Evolutionary conservation across 2,888 invertebrate genomes (phyloP).

Genomic region (Drosophila differens): DNA sequence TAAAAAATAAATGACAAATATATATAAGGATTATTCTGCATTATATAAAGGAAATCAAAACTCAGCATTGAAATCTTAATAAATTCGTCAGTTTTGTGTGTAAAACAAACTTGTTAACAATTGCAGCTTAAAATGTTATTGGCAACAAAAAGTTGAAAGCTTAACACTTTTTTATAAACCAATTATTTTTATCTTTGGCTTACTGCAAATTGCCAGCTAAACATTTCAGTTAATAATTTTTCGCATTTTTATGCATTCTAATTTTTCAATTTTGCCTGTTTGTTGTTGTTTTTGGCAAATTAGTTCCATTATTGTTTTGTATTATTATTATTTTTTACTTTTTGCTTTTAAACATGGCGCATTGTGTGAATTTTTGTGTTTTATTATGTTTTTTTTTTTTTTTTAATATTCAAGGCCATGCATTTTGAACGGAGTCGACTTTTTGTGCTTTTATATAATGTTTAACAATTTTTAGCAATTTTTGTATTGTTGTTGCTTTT

Average conservation of each 20-base stretch:
- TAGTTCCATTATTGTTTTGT: slow-evolving; percentile 66
- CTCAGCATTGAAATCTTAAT: not conserved
- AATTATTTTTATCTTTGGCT: slow-evolving; percentile 44
- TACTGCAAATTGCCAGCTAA: slow-evolving; percentile 60
- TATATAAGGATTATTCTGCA: not conserved
- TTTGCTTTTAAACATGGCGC: slow-evolving; percentile 41
- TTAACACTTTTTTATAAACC: slow-evolving; percentile 2
- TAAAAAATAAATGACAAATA: not conserved
- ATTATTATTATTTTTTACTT: slow-evolving; percentile 6
- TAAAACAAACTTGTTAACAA: slow-evolving; percentile 27
- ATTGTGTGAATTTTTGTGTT: slow-evolving; percentile 55
- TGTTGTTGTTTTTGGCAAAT: slow-evolving; percentile 53
- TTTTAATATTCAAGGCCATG: slow-evolving; percentile 73
- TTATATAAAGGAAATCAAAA: slow-evolving; percentile 5
- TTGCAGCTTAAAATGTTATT: slow-evolving; percentile 31
- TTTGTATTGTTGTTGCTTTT: slow-evolving; percentile 21
- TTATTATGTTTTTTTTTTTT: slow-evolving; percentile 38
- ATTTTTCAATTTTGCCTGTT: slow-evolving; percentile 35
- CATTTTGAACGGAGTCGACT: slow-evolving; percentile 64
- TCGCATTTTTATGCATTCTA: slow-evolving; percentile 44
- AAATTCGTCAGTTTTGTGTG: not conserved
- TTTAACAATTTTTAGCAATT: slow-evolving; percentile 40
- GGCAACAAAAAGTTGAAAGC: slow-evolving; percentile 8
- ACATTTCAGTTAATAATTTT: slow-evolving; percentile 36
- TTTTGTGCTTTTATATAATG: slow-evolving; percentile 70